Evolutionary conservation across 2,888 invertebrate species (phyloP), one percentile per base, ranked within the genome.

Genomic region (Conistra vaccinii): DNA sequence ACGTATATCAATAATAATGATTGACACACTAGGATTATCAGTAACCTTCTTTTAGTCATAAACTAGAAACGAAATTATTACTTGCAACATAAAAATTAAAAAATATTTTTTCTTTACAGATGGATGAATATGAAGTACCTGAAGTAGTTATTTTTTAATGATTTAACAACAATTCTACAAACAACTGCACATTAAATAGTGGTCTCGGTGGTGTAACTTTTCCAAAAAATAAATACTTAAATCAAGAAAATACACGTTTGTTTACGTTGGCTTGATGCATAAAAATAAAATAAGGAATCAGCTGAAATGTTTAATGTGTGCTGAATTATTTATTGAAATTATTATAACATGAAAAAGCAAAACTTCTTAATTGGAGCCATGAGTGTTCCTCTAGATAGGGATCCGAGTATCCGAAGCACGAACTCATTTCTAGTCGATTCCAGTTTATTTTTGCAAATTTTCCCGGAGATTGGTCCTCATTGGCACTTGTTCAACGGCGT

Each of bases 401-500:
- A 63, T 60, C 60, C 51, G 45, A 23, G 32, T 23, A 69, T 63
- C 69, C 55, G 39, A 23, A 66, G 69, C 68, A 79, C 73, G 71
- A 76, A 70, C 42, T 71, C 20, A 86, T 85, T 86, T 70, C 67
- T 70, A 70, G 63, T 70, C 60, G 72, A 88, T 80, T 80, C 73
- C 69, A 81, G 76, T 69, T 65, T 85, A 82, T 83, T 90, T 92
- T 90, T 91, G 84, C 87, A 91, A 93, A 92, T 92, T 91, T 91
- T 89, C 87, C 86, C 80, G 85, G 89, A 93, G 91, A 93, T 92
- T 90, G 91, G 91, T 91, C 91, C 91, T 92, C 92, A 94, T 95
- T 95, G 95, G 94, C 94, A 93, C 92, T 92, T 93, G 95, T 93
- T 95, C 93, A 95, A 94, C 95, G 91, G 91, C 85, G 93, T 92